phyloP scores from a whole-genome alignment of 2,797 vertebrate genomes.

The Lindbergichthys nudifrons region DNA sequence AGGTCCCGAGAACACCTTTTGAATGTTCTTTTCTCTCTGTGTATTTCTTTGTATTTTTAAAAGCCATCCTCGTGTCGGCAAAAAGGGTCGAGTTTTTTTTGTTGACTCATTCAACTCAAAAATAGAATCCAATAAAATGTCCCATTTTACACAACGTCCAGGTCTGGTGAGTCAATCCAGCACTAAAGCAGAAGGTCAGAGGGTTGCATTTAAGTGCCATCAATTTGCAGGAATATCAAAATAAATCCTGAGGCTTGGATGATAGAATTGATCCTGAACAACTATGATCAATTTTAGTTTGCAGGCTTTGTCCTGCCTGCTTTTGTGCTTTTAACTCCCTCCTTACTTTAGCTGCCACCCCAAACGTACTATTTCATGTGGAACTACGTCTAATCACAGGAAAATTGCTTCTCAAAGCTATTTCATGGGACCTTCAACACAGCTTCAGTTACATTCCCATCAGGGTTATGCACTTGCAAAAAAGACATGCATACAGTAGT shows the following conservation, averaged over 20 bases:
- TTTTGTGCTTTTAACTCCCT: slow-evolving; percentile 17
- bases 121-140: slow-evolving; percentile 25
- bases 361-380: slow-evolving; percentile 24
- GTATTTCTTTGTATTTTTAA: slow-evolving; percentile 2
- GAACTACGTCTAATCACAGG: slow-evolving; percentile 30
- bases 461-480: slow-evolving; percentile 22
- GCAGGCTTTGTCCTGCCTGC: slow-evolving; percentile 5
- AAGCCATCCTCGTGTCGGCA: background rate
- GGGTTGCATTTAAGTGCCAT: background rate
- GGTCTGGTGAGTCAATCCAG: background rate
- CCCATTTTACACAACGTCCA: slow-evolving; percentile 9
- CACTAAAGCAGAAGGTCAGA: background rate
- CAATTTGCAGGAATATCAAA: slow-evolving; percentile 11
- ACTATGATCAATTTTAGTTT: slow-evolving; percentile 3
- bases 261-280: slow-evolving; percentile 14
- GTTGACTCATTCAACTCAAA: slow-evolving; percentile 11
- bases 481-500: background rate
- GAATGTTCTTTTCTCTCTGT: background rate
- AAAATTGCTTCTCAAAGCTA: slow-evolving; percentile 43
- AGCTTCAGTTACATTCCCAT: slow-evolving; percentile 14
- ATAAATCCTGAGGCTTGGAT: background rate
- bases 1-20: slow-evolving; percentile 1
- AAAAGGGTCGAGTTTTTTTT: background rate
- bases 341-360: slow-evolving; percentile 3
- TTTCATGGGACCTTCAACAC: slow-evolving; percentile 27